Conservation (phyloP, 2,797 vertebrate genomes). For the Enteromius radiatus region DNA sequence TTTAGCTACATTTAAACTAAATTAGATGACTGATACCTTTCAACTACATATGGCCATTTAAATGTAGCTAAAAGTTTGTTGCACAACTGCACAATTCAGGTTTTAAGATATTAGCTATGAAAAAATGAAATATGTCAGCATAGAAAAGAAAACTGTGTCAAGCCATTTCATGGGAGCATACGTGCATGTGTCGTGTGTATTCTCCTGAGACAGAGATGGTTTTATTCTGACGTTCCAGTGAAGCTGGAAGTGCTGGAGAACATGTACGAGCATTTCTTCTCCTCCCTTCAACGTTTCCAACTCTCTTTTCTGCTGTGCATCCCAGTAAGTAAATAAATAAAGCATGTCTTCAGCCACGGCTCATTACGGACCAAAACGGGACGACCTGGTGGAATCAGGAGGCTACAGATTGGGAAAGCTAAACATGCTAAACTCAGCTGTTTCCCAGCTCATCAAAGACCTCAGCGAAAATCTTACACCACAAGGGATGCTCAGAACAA, state of each 20-base stretch:
- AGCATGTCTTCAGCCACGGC: conserved; percentile 29
- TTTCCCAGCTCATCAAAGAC: conserved; percentile 19
- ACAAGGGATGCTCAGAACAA: conserved; percentile 10
- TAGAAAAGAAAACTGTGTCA: conserved; percentile 14
- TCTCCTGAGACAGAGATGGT: conserved; percentile 36
- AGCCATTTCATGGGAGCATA: conserved; percentile 17
- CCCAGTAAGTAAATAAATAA: conserved; percentile 28
- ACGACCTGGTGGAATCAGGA: conserved; percentile 28
- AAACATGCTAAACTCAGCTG: conserved; percentile 20
- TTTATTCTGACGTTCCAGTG: conserved; percentile 65
- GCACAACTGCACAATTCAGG: not conserved
- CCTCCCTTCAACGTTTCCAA: not conserved
- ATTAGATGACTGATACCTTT: too few species aligned
- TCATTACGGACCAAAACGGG: conserved; percentile 50
- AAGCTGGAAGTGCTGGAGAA: conserved; percentile 51
- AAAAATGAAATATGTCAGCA: not conserved
- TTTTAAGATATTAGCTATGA: not conserved
- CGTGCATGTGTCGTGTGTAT: conserved; percentile 38
- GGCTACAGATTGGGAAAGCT: conserved; percentile 26
- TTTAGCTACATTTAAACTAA: too few species aligned
- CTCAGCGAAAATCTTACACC: not conserved
- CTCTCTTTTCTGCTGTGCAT: conserved; percentile 6
- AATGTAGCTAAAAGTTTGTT: too few species aligned
- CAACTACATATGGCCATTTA: too few species aligned
- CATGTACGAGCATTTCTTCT: conserved; percentile 2